These are phyloP conservation scores for Drosophila tropicalis DNA, from an alignment of 1,140 invertebrate species.

Conservation along the genomic window DNA sequence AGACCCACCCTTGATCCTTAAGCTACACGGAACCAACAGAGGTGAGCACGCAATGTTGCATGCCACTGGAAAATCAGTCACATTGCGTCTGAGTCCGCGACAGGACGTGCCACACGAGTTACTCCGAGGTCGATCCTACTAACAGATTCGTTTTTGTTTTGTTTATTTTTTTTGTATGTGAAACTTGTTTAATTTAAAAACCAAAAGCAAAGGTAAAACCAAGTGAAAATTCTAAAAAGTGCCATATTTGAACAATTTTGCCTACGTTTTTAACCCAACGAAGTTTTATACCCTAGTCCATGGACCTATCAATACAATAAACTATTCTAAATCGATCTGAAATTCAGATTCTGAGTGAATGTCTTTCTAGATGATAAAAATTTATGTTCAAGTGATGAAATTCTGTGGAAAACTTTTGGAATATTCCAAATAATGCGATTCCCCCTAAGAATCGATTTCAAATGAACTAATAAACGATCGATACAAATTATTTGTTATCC, in stretches of 20 bases:
- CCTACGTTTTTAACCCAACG: no score
- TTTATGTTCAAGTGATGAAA: not conserved
- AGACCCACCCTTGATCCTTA: not conserved
- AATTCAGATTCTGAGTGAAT: no score
- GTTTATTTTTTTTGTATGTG: slow-evolving; percentile 17
- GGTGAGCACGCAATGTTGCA: slow-evolving; percentile 54
- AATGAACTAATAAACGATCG: no score
- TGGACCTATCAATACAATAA: no score
- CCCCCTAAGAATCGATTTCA: no score
- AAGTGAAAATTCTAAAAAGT: not conserved
- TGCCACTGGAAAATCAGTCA: slow-evolving; percentile 62
- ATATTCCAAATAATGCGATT: no score
- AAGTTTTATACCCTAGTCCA: no score
- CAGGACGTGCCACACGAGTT: slow-evolving; percentile 43
- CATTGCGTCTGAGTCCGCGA: slow-evolving; percentile 49
- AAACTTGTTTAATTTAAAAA: not conserved
- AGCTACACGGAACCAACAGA: slow-evolving; percentile 4
- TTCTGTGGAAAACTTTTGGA: slow-evolving; percentile 15
- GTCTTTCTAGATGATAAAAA: no score
- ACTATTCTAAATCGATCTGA: no score
- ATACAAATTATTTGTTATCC: no score
- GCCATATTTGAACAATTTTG: no score
- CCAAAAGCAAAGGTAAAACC: slow-evolving; percentile 6
- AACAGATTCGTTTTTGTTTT: not conserved
- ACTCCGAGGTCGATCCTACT: slow-evolving; percentile 5